Conservation (phyloP, 2,113 vertebrate genomes). For the Cyphomyrus plagiostoma region DNA sequence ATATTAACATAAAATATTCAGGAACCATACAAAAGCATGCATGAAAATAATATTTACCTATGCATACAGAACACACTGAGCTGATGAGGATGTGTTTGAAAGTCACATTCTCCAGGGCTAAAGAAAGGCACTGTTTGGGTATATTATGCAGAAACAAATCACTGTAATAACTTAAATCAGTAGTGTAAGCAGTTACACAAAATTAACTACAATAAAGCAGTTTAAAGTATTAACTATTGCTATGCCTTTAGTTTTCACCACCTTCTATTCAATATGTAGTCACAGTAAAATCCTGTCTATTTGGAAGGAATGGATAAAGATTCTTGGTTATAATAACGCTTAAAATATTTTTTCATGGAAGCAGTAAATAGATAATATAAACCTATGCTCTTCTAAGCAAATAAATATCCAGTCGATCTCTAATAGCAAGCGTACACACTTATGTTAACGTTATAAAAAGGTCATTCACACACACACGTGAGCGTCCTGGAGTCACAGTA, state of each 20-base stretch:
- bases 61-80: background rate
- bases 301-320: background rate
- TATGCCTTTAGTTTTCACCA: background rate
- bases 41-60: background rate
- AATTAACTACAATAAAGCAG: background rate
- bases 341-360: background rate
- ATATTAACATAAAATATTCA: background rate
- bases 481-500: background rate
- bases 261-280: background rate
- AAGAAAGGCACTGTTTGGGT: background rate
- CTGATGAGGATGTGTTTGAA: background rate
- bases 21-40: background rate
- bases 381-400: background rate
- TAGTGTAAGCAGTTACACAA: conserved; percentile 6
- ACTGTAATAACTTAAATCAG: background rate
- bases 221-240: background rate
- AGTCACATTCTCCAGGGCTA: background rate
- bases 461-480: background rate
- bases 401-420: background rate
- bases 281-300: background rate
- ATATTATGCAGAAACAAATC: background rate
- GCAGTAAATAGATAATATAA: background rate
- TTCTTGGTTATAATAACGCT: background rate
- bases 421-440: background rate
- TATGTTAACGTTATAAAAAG: background rate